phyloP scores from a whole-genome alignment of 1,140 invertebrate species.

The Pseudoatta argentina region DNA sequence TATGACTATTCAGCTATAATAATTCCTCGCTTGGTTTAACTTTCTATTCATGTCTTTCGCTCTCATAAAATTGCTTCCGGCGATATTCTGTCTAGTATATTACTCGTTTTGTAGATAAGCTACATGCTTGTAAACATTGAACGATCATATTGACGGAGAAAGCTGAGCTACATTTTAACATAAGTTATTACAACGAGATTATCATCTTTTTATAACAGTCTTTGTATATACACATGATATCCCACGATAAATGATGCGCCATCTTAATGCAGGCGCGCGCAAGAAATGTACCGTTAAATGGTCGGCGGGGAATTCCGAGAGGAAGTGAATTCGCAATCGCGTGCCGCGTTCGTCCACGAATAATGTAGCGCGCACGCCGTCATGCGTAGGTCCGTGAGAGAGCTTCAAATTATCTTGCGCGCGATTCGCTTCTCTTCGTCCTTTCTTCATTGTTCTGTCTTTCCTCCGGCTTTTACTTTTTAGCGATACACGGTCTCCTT shows the following conservation, averaged over 20 bases:
- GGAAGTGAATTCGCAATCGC: slow-evolving; percentile 58
- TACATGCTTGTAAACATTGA: background rate
- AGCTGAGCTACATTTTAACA: slow-evolving; percentile 18
- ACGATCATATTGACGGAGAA: slow-evolving; percentile 1
- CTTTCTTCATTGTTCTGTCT: slow-evolving; percentile 34
- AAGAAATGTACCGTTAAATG: slow-evolving; percentile 57
- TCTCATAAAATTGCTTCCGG: background rate
- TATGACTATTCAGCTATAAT: background rate
- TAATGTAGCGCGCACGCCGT: slow-evolving; percentile 50
- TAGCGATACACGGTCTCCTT: slow-evolving; percentile 22
- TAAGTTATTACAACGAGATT: background rate
- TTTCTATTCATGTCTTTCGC: background rate
- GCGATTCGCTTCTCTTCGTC: slow-evolving; percentile 43
- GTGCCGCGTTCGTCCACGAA: slow-evolving; percentile 47
- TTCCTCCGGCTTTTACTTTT: slow-evolving; percentile 58
- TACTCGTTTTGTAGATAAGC: background rate
- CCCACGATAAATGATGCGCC: slow-evolving; percentile 26
- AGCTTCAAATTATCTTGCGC: slow-evolving; percentile 34
- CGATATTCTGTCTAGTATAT: background rate
- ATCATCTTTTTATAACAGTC: background rate
- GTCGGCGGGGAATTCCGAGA: slow-evolving; percentile 18
- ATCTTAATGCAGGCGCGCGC: slow-evolving; percentile 41
- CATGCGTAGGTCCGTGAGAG: slow-evolving; percentile 49
- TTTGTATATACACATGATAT: background rate
- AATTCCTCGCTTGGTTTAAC: background rate